These are phyloP conservation scores for Ahaetulla prasina DNA, from an alignment of 2,113 vertebrate genomes.

Conservation along the genomic window DNA sequence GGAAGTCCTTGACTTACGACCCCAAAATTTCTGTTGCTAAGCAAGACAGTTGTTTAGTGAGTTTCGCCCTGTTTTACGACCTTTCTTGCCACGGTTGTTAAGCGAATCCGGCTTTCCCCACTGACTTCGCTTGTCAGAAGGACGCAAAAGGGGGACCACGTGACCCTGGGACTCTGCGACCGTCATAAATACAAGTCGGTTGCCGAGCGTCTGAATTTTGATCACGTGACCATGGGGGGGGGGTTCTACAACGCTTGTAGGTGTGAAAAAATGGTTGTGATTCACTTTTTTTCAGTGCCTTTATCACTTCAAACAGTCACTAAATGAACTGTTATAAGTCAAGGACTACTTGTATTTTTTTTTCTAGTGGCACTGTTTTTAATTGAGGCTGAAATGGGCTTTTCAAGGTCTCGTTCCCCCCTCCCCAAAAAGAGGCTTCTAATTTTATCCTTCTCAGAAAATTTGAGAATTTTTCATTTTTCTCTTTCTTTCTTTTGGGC, in stretches of 20 bases:
- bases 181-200: not conserved
- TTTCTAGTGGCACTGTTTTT: not conserved
- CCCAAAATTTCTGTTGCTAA: not conserved
- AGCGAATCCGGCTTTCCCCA: no score
- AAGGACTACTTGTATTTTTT: not conserved
- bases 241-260: not conserved
- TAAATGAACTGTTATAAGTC: no score
- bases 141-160: no score
- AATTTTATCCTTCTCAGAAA: not conserved
- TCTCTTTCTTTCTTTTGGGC: not conserved
- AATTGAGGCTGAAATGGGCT: not conserved
- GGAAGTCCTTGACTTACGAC: not conserved
- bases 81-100: not conserved
- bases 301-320: no score
- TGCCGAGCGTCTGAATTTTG: not conserved
- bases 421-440: constrained; percentile 8
- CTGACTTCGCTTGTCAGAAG: not conserved
- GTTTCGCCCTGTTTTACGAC: no score
- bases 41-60: not conserved
- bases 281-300: no score
- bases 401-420: not conserved
- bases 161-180: not conserved
- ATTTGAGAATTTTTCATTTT: not conserved
- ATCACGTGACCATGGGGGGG: not conserved
- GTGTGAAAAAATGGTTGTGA: not conserved